These are phyloP conservation scores for Synodontis membranacea DNA, from an alignment of 2,113 vertebrate species.

Conservation along the genomic window DNA sequence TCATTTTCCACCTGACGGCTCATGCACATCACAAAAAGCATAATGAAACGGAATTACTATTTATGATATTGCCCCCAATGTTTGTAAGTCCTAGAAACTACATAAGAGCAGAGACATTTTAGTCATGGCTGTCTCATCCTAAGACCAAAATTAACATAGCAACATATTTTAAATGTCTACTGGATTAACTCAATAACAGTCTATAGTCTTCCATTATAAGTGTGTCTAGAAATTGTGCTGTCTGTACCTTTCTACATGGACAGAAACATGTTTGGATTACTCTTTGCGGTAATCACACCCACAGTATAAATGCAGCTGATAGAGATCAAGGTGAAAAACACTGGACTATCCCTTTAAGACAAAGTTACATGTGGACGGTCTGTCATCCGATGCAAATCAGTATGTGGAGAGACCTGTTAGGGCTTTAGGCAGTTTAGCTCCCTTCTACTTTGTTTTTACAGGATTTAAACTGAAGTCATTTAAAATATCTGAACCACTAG, in stretches of 20 bases:
- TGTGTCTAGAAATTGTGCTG: neutral
- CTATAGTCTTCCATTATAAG: neutral
- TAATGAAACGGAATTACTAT: neutral
- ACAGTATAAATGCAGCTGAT: neutral
- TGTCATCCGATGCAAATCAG: slow-evolving; percentile 5
- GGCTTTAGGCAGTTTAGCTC: neutral
- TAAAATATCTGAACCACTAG: neutral
- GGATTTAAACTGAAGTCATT: slow-evolving; percentile 14
- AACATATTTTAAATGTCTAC: neutral
- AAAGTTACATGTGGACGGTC: neutral
- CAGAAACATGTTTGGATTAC: neutral
- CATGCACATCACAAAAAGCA: neutral
- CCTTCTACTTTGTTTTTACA: neutral
- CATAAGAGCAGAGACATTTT: neutral
- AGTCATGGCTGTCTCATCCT: neutral
- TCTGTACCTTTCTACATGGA: neutral
- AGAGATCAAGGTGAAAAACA: neutral
- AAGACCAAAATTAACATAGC: neutral
- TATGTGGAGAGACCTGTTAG: slow-evolving; percentile 14
- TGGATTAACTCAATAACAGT: neutral
- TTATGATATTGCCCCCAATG: neutral
- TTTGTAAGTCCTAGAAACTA: neutral
- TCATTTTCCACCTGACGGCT: neutral
- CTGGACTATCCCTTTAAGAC: neutral
- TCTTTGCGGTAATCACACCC: no score